Percentiles rank a stretch among this genome's conserved stretches.
phyloP scores from a whole-genome alignment of 2,797 vertebrate genomes.

The Sus cebifrons region DNA sequence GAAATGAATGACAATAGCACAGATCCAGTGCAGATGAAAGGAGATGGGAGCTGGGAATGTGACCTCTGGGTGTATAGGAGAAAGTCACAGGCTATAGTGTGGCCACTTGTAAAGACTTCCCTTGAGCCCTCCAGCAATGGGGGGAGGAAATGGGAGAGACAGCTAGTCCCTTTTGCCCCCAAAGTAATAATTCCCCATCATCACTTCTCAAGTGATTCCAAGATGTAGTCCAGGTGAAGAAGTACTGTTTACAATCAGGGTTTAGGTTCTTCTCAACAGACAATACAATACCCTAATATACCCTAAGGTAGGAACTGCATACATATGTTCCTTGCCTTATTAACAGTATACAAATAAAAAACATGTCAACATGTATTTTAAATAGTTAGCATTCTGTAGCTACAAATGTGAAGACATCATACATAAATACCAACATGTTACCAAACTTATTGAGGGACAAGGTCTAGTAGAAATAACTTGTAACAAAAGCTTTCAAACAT shows the following conservation, averaged over 20 bases:
- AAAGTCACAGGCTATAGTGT: not conserved
- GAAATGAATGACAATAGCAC: not conserved
- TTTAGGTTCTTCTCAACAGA: not conserved
- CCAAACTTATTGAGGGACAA: not conserved
- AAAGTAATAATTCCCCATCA: not conserved
- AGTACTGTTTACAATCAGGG: no score
- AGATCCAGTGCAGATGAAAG: not conserved
- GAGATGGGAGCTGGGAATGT: not conserved
- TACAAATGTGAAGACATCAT: not conserved
- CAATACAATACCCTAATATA: not conserved
- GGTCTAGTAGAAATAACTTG: not conserved
- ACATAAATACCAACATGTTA: not conserved
- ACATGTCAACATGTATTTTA: not conserved
- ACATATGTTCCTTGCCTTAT: not conserved
- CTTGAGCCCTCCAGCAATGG: no score
- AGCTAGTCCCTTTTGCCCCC: not conserved
- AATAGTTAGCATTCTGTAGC: not conserved
- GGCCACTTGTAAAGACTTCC: not conserved
- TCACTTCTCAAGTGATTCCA: not conserved
- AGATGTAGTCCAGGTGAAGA: not conserved
- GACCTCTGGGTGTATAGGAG: not conserved
- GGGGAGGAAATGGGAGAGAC: not conserved
- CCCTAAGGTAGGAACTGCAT: not conserved
- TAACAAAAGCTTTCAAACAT: constrained; percentile 13
- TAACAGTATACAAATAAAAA: not conserved